Percentiles rank a stretch among this genome's conserved stretches.
phyloP scores from a whole-genome alignment of 2,888 invertebrate species.

The Lasioglossum villosulum region DNA sequence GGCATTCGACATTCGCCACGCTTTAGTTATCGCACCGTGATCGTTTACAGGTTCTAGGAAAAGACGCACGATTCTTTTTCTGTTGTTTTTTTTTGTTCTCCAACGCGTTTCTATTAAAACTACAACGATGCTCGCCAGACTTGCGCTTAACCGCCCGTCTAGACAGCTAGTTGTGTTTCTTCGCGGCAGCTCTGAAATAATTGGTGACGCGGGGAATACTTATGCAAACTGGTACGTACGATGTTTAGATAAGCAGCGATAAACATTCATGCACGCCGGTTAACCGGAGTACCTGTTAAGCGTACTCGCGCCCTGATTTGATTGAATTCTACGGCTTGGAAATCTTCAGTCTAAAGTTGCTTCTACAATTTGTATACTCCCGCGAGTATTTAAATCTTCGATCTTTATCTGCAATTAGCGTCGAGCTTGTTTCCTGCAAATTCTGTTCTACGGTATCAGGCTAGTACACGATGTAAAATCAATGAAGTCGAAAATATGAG shows the following conservation, averaged over 20 bases:
- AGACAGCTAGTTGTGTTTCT: neutral
- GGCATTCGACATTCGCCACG: neutral
- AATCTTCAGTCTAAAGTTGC: neutral
- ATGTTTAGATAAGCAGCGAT: neutral
- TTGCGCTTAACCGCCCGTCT: neutral
- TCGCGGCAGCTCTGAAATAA: neutral
- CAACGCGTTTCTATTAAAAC: neutral
- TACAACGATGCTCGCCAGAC: neutral
- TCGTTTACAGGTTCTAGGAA: slow-evolving; percentile 1
- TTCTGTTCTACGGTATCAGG: no score
- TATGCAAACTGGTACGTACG: neutral
- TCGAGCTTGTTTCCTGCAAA: neutral
- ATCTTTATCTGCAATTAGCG: neutral
- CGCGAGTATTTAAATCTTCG: neutral
- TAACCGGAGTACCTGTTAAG: neutral
- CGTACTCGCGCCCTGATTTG: neutral
- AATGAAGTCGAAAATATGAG: no score
- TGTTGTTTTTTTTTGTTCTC: neutral
- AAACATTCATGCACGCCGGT: neutral
- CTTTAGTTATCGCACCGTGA: neutral
- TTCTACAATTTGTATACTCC: neutral
- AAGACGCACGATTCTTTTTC: neutral
- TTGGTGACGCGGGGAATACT: neutral
- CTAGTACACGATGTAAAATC: no score
- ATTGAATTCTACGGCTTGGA: neutral